phyloP scores from a whole-genome alignment of 2,113 vertebrate genomes.

The Oophaga pumilio region DNA sequence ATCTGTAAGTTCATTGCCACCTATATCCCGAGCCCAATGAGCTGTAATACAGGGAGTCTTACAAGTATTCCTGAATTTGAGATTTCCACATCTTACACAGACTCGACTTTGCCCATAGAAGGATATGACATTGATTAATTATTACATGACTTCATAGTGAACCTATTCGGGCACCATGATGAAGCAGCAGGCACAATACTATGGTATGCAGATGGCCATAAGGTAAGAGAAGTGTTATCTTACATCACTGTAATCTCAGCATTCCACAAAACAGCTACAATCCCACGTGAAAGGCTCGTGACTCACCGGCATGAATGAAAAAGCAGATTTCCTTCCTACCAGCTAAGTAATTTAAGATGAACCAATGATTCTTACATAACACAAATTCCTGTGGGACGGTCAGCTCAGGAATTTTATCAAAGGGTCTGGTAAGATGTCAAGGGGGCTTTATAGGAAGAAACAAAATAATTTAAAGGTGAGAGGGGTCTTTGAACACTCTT shows the following conservation, averaged over 20 bases:
- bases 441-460: neutral
- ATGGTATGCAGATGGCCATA: neutral
- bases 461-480: neutral
- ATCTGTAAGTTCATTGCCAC: too few species aligned
- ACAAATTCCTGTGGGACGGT: neutral
- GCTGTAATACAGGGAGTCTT: too few species aligned
- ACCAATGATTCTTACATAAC: constrained; percentile 2
- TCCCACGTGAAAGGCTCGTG: constrained; percentile 16
- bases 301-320: constrained; percentile 25
- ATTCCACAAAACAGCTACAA: constrained; percentile 5
- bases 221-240: constrained; percentile 27
- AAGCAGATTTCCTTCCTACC: constrained; percentile 18
- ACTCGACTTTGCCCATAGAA: neutral
- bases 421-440: neutral
- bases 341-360: neutral
- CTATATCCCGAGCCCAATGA: too few species aligned
- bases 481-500: neutral
- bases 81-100: neutral
- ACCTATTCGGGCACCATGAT: neutral
- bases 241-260: constrained; percentile 1
- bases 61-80: too few species aligned
- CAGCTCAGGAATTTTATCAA: neutral
- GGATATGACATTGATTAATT: neutral
- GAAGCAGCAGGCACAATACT: neutral
- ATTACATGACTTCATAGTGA: neutral